Evolutionary conservation across 1,140 invertebrate species (phyloP).

Genomic region (Calliphora vicina): DNA sequence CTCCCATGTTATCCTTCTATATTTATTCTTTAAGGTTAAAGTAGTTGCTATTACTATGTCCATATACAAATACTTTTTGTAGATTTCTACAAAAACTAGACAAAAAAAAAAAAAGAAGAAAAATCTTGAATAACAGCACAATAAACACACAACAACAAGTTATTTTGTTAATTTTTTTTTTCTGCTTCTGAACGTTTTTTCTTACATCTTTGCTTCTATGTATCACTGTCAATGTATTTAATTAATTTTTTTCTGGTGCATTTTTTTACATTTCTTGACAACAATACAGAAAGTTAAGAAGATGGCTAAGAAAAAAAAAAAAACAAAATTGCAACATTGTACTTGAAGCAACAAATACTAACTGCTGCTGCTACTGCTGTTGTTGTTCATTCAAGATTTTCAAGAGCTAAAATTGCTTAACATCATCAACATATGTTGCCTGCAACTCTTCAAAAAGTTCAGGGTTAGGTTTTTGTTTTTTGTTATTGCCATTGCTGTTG

Average conservation of each 20-base stretch:
- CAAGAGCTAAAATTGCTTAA: not conserved
- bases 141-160: not conserved
- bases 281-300: not conserved
- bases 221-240: slow-evolving; percentile 7
- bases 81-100: too few species aligned
- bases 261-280: not conserved
- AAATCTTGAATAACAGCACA: not conserved
- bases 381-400: not conserved
- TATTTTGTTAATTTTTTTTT: not conserved
- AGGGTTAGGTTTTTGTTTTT: not conserved
- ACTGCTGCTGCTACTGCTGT: not conserved
- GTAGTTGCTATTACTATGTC: not conserved
- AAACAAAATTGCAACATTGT: not conserved
- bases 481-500: not conserved
- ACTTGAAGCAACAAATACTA: slow-evolving; percentile 1
- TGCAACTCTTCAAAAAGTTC: not conserved
- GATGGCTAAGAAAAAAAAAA: not conserved
- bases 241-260: not conserved
- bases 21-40: not conserved
- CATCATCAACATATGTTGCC: slow-evolving; percentile 9
- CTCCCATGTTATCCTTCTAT: too few species aligned
- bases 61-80: too few species aligned
- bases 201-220: not conserved
- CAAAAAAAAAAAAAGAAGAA: too few species aligned
- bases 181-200: not conserved